phyloP scores from a whole-genome alignment of 2,888 invertebrate genomes.

The Microdon myrmicae region DNA sequence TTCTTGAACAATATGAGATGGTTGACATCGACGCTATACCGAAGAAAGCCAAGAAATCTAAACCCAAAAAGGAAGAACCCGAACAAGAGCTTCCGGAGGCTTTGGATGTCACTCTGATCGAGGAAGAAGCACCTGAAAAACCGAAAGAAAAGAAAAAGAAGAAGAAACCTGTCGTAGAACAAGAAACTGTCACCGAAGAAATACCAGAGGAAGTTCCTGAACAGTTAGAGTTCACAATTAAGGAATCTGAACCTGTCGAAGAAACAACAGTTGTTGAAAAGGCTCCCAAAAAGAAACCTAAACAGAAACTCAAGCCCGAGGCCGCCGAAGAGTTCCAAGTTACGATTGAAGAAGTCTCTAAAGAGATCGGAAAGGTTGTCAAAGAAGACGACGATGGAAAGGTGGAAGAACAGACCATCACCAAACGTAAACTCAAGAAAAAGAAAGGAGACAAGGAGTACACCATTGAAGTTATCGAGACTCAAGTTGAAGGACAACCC shows the following conservation, averaged over 20 bases:
- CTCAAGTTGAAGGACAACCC: conserved; percentile 64
- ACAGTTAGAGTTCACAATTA: conserved; percentile 12
- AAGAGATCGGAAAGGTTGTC: conserved; percentile 57
- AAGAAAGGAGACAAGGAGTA: conserved; percentile 67
- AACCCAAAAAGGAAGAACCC: conserved; percentile 55
- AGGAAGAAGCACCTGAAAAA: conserved; percentile 51
- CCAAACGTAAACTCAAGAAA: conserved; percentile 68
- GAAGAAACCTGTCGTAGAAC: conserved; percentile 47
- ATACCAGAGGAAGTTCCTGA: conserved; percentile 33
- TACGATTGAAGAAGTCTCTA: conserved; percentile 52
- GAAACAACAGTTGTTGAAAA: conserved; percentile 51
- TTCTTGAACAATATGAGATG: conserved; percentile 67
- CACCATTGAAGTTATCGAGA: conserved; percentile 67
- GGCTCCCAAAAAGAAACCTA: conserved; percentile 33
- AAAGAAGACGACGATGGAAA: conserved; percentile 60
- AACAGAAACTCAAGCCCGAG: conserved; percentile 35
- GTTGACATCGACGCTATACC: conserved; percentile 63
- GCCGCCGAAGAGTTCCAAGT: conserved; percentile 21
- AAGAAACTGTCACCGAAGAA: conserved; percentile 15
- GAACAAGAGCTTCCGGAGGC: conserved; percentile 53
- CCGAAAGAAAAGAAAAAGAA: conserved; percentile 58
- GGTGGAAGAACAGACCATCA: conserved; percentile 62
- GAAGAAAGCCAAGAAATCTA: conserved; percentile 63
- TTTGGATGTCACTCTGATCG: conserved; percentile 52
- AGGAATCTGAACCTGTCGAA: conserved; percentile 18